Evolutionary conservation across 37 sponge, comb jelly and placozoan species (phyloP).

Genomic region (Amphimedon queenslandica): DNA sequence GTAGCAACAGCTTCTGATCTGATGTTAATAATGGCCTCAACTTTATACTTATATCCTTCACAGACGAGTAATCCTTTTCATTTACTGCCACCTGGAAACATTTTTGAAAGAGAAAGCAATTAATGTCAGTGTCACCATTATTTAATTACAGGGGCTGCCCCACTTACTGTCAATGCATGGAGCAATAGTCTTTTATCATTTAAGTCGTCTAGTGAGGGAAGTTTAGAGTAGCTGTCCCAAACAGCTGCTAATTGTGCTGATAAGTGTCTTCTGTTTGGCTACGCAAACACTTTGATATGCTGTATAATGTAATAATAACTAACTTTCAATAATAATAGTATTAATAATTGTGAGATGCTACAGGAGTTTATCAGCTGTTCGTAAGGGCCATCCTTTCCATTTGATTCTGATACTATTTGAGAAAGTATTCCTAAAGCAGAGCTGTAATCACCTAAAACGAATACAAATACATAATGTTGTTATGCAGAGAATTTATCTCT

Average conservation of each 20-base stretch:
- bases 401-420: slow-evolving; percentile 22
- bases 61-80: not conserved
- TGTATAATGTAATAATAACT: not conserved
- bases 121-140: not conserved
- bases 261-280: not conserved
- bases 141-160: not conserved
- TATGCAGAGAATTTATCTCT: too few relatives aligned
- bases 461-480: not conserved
- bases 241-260: not conserved
- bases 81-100: not conserved
- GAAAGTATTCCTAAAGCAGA: slow-evolving; percentile 21
- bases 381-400: slow-evolving; percentile 35
- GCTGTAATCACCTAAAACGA: slow-evolving; percentile 41
- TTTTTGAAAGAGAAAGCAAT: not conserved
- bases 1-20: not conserved
- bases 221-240: not conserved
- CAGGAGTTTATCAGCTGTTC: not conserved
- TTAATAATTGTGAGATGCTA: slow-evolving; percentile 43
- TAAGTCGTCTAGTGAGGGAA: not conserved
- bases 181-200: not conserved
- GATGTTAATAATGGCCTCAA: not conserved
- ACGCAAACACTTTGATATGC: not conserved
- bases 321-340: slow-evolving; percentile 53
- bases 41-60: not conserved
- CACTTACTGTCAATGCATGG: not conserved